phyloP scores from a whole-genome alignment of 2,797 vertebrate species.

The Petrocephalus sullivani region DNA sequence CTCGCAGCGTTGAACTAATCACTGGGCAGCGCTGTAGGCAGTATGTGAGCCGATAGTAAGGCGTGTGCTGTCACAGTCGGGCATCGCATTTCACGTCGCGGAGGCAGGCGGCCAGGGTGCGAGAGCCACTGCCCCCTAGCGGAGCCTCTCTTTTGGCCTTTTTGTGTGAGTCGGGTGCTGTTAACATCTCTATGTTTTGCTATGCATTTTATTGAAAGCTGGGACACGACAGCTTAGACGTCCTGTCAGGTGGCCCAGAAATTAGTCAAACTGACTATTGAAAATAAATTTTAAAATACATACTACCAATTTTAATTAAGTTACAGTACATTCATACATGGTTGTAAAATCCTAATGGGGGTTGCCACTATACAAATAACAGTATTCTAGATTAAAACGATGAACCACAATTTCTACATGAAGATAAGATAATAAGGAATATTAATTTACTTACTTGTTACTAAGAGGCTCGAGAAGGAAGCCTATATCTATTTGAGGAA shows the following conservation, averaged over 20 bases:
- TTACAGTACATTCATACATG: neutral
- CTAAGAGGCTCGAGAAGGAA: neutral
- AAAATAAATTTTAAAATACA: neutral
- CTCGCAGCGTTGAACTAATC: constrained; percentile 46
- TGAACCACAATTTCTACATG: neutral
- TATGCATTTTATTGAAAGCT: neutral
- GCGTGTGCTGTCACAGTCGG: constrained; percentile 47
- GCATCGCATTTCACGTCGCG: constrained; percentile 61
- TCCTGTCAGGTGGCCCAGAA: neutral
- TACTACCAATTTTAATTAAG: neutral
- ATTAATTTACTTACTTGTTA: neutral
- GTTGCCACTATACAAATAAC: neutral
- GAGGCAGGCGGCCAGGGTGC: neutral
- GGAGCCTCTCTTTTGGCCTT: neutral
- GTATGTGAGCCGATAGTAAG: constrained; percentile 50
- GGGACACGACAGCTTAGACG: neutral
- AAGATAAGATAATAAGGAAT: neutral
- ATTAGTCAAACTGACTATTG: neutral
- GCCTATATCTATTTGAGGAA: neutral
- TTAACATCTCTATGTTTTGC: neutral
- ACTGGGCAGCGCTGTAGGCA: constrained; percentile 43
- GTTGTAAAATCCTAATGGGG: neutral
- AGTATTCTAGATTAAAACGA: neutral
- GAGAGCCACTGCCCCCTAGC: constrained; percentile 55
- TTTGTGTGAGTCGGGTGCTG: neutral